Conservation (phyloP, 1,140 invertebrate species). For the Drosophila gunungcola region DNA sequence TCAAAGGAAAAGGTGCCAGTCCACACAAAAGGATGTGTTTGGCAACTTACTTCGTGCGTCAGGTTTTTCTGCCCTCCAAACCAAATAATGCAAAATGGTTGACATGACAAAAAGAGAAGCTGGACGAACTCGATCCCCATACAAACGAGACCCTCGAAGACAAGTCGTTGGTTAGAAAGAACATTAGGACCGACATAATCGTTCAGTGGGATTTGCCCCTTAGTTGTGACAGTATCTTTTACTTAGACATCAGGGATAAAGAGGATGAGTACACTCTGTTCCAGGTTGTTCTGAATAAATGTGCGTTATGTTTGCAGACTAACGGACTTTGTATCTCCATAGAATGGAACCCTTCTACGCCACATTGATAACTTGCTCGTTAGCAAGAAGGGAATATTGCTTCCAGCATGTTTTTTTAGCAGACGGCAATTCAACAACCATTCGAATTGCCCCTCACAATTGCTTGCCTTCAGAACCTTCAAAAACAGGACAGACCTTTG, state of each 20-base stretch:
- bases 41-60: conserved; percentile 47
- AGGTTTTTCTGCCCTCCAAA: conserved; percentile 61
- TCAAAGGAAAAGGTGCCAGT: conserved; percentile 5
- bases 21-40: conserved; percentile 66
- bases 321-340: neutral
- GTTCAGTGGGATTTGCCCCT: conserved; percentile 40
- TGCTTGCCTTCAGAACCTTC: neutral
- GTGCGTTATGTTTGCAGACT: neutral
- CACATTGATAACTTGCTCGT: neutral
- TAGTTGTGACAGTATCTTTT: conserved; percentile 34
- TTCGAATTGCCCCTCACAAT: conserved; percentile 36
- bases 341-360: conserved; percentile 54
- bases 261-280: conserved; percentile 47
- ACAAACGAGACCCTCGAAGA: conserved; percentile 46
- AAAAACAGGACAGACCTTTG: neutral
- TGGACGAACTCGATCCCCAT: conserved; percentile 27
- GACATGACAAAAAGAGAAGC: neutral
- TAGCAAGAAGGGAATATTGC: conserved; percentile 57
- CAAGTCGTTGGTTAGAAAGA: conserved; percentile 5
- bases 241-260: conserved; percentile 25
- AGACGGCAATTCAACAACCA: no score
- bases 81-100: neutral
- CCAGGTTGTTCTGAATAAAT: conserved; percentile 38
- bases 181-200: conserved; percentile 48
- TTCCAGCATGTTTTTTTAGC: conserved; percentile 28